A percentile compares a stretch with the other conserved stretches of the same genome.
phyloP scores from a whole-genome alignment of 2,113 vertebrate genomes.

The Pterocles orientalis region DNA sequence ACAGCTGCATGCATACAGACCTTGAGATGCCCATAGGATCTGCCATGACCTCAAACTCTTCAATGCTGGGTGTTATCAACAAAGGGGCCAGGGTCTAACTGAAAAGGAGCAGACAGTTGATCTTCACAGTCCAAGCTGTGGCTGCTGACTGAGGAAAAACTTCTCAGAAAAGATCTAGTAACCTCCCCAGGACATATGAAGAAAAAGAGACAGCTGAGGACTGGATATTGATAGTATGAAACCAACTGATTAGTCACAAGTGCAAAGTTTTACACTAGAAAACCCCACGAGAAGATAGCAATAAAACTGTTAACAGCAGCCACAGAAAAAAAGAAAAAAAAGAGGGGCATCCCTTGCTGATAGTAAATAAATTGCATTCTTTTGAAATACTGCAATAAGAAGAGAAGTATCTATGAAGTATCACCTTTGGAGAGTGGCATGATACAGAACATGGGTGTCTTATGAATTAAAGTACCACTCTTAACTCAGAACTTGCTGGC shows the following conservation, averaged over 20 bases:
- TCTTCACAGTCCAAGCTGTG: neutral
- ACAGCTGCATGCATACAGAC: neutral
- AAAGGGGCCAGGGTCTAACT: neutral
- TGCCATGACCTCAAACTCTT: neutral
- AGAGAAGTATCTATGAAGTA: neutral
- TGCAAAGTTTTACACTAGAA: neutral
- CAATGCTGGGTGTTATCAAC: accelerated
- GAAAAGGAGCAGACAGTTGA: neutral
- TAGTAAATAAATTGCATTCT: neutral
- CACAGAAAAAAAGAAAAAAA: neutral
- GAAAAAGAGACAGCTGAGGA: neutral
- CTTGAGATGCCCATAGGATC: neutral
- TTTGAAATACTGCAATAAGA: neutral
- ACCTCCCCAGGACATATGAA: neutral
- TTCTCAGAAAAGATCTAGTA: neutral
- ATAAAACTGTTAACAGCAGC: neutral
- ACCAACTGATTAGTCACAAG: neutral
- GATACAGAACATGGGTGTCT: neutral
- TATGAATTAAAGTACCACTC: neutral
- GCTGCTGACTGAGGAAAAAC: neutral
- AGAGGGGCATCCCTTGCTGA: neutral
- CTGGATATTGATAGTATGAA: neutral
- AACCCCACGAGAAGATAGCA: neutral
- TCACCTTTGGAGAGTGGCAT: neutral
- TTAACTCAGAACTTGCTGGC: neutral